These are phyloP conservation scores for Eospalax fontanierii DNA, from an alignment of 2,797 vertebrate genomes.

Conservation along the genomic window DNA sequence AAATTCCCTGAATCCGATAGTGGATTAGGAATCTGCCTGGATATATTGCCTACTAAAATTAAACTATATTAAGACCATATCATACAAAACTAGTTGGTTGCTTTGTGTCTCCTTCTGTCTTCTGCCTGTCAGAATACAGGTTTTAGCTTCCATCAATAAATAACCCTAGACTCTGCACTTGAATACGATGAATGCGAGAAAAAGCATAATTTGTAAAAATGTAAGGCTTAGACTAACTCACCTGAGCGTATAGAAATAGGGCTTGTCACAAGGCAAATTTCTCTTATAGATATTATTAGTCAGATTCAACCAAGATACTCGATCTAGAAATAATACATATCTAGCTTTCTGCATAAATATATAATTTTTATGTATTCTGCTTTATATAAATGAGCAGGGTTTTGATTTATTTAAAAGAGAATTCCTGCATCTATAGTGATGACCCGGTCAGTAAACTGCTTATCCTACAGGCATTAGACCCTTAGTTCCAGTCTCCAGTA, in stretches of 20 bases:
- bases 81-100: slow-evolving; percentile 64
- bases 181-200: slow-evolving; percentile 80
- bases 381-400: not conserved
- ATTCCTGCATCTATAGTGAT: not conserved
- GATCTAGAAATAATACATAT: not conserved
- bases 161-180: slow-evolving; percentile 28
- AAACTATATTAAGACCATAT: slow-evolving; percentile 76
- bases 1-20: slow-evolving; percentile 60
- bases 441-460: no score
- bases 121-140: slow-evolving; percentile 67
- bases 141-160: slow-evolving; percentile 60
- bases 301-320: slow-evolving; percentile 13
- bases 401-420: slow-evolving; percentile 20
- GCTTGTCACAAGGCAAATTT: slow-evolving; percentile 18
- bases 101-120: slow-evolving; percentile 63
- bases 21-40: slow-evolving; percentile 70
- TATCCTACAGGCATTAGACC: no score
- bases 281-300: slow-evolving; percentile 16
- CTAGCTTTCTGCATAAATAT: not conserved
- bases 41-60: slow-evolving; percentile 71
- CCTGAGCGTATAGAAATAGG: slow-evolving; percentile 2
- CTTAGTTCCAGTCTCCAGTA: no score
- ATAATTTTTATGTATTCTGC: not conserved
- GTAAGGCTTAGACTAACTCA: slow-evolving; percentile 35
- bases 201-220: slow-evolving; percentile 67